These are phyloP conservation scores for Dermolepida albohirtum DNA, from an alignment of 2,888 invertebrate species.

Conservation along the genomic window DNA sequence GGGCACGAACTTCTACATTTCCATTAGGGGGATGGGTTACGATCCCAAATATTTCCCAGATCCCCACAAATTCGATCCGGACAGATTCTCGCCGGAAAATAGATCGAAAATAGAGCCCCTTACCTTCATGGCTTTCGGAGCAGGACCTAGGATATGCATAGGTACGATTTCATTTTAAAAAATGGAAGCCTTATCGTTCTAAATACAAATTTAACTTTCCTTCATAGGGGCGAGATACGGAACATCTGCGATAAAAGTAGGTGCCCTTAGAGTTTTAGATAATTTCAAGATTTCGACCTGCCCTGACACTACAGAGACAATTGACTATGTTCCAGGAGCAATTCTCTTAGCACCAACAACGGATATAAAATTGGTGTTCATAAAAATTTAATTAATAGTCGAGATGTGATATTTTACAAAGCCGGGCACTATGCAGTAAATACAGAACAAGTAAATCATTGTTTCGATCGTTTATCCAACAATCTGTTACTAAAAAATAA, in stretches of 20 bases:
- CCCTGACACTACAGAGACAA: constrained; percentile 1
- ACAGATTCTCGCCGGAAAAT: constrained; percentile 53
- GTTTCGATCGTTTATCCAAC: too few species aligned
- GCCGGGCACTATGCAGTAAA: too few species aligned
- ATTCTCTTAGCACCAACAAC: constrained; percentile 4
- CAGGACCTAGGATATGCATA: constrained; percentile 55
- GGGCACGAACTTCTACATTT: constrained; percentile 56
- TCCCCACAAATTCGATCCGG: constrained; percentile 54
- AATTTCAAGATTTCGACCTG: constrained; percentile 52
- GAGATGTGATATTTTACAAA: too few species aligned
- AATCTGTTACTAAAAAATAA: too few species aligned
- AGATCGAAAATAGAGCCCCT: constrained; percentile 47
- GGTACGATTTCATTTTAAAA: constrained; percentile 47
- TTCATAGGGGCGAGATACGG: constrained; percentile 61
- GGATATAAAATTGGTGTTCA: constrained; percentile 1
- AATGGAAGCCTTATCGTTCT: not conserved
- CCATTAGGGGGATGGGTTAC: constrained; percentile 54
- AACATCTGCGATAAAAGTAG: constrained; percentile 58
- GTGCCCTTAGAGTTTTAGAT: constrained; percentile 55
- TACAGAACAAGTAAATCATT: too few species aligned
- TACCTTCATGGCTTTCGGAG: constrained; percentile 55
- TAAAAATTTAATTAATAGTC: not conserved
- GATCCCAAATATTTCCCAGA: constrained; percentile 56
- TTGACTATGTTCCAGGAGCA: not conserved
- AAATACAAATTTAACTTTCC: not conserved